A percentile compares a stretch with the other conserved stretches of the same genome.
These are phyloP conservation scores for Murina feae DNA, from an alignment of 2,113 vertebrate genomes.

Conservation along the genomic window DNA sequence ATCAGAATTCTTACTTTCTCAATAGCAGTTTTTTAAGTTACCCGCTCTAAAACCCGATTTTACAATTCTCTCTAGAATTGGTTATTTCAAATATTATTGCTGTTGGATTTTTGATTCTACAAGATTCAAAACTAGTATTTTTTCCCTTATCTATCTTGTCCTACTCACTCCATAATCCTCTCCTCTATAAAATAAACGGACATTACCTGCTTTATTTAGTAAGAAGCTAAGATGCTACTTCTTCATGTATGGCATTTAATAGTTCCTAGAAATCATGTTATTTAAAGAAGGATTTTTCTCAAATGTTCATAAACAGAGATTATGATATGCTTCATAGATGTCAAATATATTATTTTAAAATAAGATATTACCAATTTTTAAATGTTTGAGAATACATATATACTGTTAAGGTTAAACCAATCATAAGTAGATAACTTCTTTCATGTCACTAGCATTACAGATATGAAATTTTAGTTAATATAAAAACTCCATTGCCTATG, in stretches of 20 bases:
- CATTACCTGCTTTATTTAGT: not conserved
- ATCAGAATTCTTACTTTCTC: slow-evolving; percentile 25
- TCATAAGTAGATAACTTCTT: not conserved
- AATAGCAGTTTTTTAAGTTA: not conserved
- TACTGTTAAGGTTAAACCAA: not conserved
- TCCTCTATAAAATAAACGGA: not conserved
- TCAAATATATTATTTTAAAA: slow-evolving; percentile 29
- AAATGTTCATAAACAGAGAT: not conserved
- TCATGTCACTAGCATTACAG: not conserved
- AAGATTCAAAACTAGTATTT: not conserved
- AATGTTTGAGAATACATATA: not conserved
- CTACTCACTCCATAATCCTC: not conserved
- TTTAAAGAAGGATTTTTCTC: not conserved
- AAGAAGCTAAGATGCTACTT: not conserved
- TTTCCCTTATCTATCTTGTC: not conserved
- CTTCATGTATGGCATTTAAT: not conserved
- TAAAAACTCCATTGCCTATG: not conserved
- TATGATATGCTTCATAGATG: not conserved
- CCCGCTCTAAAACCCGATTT: not conserved
- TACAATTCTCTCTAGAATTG: slow-evolving; percentile 26
- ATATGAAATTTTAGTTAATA: not conserved
- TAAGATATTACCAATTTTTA: not conserved
- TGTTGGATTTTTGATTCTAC: not conserved
- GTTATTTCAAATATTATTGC: not conserved
- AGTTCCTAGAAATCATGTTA: not conserved